Conservation (phyloP, 2,888 invertebrate species). For the Helicoverpa assulta region DNA sequence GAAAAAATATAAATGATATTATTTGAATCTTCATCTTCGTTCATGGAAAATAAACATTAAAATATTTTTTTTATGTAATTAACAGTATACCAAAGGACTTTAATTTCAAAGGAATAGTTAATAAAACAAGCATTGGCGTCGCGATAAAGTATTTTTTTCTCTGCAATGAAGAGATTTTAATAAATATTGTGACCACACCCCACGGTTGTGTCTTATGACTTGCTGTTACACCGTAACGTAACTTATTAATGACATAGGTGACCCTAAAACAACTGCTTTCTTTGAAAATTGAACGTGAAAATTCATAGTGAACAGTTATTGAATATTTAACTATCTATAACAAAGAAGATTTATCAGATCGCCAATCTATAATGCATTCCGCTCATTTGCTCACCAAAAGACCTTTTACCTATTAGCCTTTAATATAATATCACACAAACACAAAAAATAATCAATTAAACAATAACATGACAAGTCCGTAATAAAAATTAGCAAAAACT, state of each 20-base stretch:
- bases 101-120: constrained; percentile 50
- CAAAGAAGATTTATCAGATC: too few relatives aligned
- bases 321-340: too few relatives aligned
- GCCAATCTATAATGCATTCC: too few relatives aligned
- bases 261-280: too few relatives aligned
- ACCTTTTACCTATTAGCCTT: too few relatives aligned
- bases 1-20: too few relatives aligned
- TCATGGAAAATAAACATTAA: not conserved
- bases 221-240: constrained; percentile 68
- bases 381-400: too few relatives aligned
- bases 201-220: constrained; percentile 47
- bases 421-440: too few relatives aligned
- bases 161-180: constrained; percentile 85
- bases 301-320: too few relatives aligned
- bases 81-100: constrained; percentile 4
- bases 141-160: constrained; percentile 73
- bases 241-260: too few relatives aligned
- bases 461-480: constrained; percentile 33
- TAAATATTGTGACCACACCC: constrained; percentile 84
- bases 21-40: not conserved
- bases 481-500: constrained; percentile 13
- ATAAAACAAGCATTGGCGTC: constrained; percentile 56
- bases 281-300: too few relatives aligned
- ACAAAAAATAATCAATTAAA: constrained; percentile 19
- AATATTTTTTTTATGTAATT: constrained; percentile 8